phyloP scores from a whole-genome alignment of 2,888 invertebrate species.

The Caenorhabditis afra region DNA sequence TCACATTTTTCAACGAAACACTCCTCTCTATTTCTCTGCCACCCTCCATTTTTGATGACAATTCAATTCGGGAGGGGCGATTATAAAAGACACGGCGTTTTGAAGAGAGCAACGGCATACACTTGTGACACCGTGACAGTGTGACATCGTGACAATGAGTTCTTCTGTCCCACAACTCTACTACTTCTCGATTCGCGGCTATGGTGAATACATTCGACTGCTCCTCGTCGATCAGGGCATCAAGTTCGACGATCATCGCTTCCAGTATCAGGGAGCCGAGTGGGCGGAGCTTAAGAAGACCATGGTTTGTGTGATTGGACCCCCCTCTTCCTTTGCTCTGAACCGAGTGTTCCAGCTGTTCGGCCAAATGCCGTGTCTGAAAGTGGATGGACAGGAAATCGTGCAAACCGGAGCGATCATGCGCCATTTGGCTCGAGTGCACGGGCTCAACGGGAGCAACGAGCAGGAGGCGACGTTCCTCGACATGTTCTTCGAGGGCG shows the following conservation, averaged over 20 bases:
- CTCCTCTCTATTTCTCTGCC: too few species aligned
- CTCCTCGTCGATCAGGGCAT: slow-evolving; percentile 36
- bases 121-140: too few species aligned
- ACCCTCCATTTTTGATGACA: too few species aligned
- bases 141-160: too few species aligned
- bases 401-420: slow-evolving; percentile 54
- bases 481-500: slow-evolving; percentile 41
- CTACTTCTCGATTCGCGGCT: slow-evolving; percentile 43
- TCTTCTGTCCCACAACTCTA: slow-evolving; percentile 20
- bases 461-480: slow-evolving; percentile 34
- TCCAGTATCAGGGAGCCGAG: slow-evolving; percentile 5
- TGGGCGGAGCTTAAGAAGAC: slow-evolving; percentile 37
- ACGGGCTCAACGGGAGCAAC: slow-evolving; percentile 36
- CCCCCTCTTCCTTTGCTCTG: too few species aligned
- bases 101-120: too few species aligned
- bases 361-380: slow-evolving; percentile 45
- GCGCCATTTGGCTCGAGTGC: slow-evolving; percentile 32
- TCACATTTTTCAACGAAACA: too few species aligned
- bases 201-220: slow-evolving; percentile 54
- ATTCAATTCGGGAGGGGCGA: too few species aligned
- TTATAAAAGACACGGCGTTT: too few species aligned
- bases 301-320: slow-evolving; percentile 10
- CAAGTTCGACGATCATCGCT: slow-evolving; percentile 36
- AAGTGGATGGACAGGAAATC: slow-evolving; percentile 22
- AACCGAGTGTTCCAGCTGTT: slow-evolving; percentile 12